Percentiles rank a stretch among this genome's conserved stretches.
phyloP scores from a whole-genome alignment of 2,113 vertebrate genomes.

The Dicrurus megarhynchus region DNA sequence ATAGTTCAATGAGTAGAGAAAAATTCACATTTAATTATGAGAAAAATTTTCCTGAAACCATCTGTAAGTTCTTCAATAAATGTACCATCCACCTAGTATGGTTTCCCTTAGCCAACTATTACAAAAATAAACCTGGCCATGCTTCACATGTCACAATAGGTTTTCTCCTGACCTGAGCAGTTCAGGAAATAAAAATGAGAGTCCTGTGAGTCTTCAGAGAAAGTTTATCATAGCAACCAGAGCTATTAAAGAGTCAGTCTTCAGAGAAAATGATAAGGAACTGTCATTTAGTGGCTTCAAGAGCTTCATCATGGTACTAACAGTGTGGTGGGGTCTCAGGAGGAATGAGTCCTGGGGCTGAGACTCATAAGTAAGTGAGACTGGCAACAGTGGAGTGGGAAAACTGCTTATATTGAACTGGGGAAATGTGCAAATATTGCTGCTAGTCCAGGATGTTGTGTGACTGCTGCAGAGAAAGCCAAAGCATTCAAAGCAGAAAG shows the following conservation, averaged over 20 bases:
- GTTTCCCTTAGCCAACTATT: not conserved
- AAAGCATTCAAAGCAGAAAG: not conserved
- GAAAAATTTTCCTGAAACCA: not conserved
- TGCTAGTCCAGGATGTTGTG: fast-evolving
- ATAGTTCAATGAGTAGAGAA: not conserved
- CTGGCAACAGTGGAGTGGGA: not conserved
- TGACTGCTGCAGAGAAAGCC: not conserved
- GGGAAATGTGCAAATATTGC: fast-evolving
- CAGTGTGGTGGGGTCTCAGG: not conserved
- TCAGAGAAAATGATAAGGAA: not conserved
- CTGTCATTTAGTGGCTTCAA: not conserved
- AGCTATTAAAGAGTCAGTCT: not conserved
- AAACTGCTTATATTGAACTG: not conserved
- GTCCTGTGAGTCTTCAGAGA: not conserved
- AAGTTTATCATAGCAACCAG: not conserved
- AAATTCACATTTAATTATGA: not conserved
- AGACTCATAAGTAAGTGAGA: fast-evolving
- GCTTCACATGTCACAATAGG: not conserved
- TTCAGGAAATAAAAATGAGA: not conserved
- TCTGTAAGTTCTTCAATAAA: not conserved
- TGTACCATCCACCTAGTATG: not conserved
- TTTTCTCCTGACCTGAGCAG: not conserved
- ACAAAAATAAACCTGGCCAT: not conserved
- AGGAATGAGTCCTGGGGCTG: not conserved
- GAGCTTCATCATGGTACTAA: not conserved